Base-by-base conservation (phyloP, 2,888 invertebrate genomes). In the Leptinotarsa juncta region DNA sequence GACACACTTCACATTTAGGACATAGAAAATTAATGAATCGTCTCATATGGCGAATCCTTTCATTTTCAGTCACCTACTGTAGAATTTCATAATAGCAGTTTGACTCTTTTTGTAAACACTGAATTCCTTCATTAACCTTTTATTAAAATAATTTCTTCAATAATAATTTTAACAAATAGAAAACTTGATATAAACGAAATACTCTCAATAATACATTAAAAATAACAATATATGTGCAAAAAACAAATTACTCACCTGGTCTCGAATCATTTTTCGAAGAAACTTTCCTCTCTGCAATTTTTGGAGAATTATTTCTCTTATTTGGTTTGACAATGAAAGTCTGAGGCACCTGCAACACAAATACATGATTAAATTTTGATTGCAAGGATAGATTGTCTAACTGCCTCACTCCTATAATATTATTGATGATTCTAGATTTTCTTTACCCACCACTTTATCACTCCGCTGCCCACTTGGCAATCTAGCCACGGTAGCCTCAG, bases 391-490 rank as follows among this genome's bases (percentile, higher is more conserved):
- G 5, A 68, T 42, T 10, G 42, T 42, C 10, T 10, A 42, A 10
- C 42, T 42, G 42, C 10, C 42, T 42, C 42, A 42, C 42, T 42
- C 42, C 12, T 42, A 42, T 42, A 12, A 12, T 42, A 42, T 12
- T 42, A 42, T 42, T 42, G 42, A 42, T 42, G 42, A 42, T 42
- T 10, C 10, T 42, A 23, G 20, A 23, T 57, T 57, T 20, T 23
- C 23, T 57, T 20, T 14, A 79, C 82, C 86, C 80, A 93, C 93
- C 87, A 94, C 91, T 89, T 94, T 94, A 88, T 95, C 95, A 82
- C 94, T 94, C 81, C 95, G 90, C 90, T 95, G 95, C 65, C 96
- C 96, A 83, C 95, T 95, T 70, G 96, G 96, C 85, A 96, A 90
- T 78, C 96, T 89, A 49, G 95, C 96, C 83, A 95, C 93, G 81